Percentiles rank a stretch among this genome's conserved stretches.
Conservation (phyloP, 2,888 invertebrate species). For the Spodoptera littoralis region DNA sequence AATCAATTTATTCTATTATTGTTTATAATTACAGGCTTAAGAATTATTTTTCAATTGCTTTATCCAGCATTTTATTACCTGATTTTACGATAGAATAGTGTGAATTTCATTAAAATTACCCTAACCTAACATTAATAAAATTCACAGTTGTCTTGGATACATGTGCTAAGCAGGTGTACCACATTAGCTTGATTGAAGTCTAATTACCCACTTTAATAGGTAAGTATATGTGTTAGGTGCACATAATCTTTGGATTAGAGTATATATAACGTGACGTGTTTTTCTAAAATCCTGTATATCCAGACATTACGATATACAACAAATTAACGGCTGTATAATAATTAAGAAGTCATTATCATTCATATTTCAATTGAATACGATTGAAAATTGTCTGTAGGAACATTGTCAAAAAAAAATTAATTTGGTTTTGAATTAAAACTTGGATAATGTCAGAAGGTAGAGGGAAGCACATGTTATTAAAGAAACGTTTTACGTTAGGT, state of each 20-base stretch:
- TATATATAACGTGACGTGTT: too few species aligned
- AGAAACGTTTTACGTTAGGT: conserved; percentile 54
- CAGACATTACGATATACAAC: too few species aligned
- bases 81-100: conserved; percentile 16
- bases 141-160: conserved; percentile 35
- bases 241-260: background rate
- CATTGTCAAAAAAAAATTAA: conserved; percentile 4
- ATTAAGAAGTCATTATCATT: too few species aligned
- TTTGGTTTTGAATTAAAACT: conserved; percentile 1
- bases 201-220: conserved; percentile 18
- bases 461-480: conserved; percentile 54
- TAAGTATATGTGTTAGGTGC: too few species aligned
- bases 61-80: conserved; percentile 9
- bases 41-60: conserved; percentile 15
- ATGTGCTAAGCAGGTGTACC: conserved; percentile 51
- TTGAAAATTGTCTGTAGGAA: too few species aligned
- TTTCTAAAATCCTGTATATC: too few species aligned
- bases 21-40: conserved; percentile 17
- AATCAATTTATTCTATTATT: conserved; percentile 9
- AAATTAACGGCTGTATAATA: too few species aligned
- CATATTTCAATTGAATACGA: too few species aligned
- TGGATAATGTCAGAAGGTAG: conserved; percentile 20
- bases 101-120: conserved; percentile 38
- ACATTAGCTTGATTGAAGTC: conserved; percentile 5
- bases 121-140: conserved; percentile 15